Conservation (phyloP, 2,888 invertebrate species). For the Pedicia rivosa region DNA sequence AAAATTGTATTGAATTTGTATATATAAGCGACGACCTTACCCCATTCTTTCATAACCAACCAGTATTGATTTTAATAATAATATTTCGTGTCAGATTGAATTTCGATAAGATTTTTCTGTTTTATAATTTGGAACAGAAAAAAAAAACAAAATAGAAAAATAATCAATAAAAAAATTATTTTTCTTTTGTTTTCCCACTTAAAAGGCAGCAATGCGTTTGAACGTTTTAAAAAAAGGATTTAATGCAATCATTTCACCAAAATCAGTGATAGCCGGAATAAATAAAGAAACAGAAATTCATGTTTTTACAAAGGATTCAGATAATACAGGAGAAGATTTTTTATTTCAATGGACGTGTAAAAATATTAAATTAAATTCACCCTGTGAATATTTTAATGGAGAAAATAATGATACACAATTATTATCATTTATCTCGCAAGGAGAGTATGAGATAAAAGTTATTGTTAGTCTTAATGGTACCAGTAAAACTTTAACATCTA, state of each 20-base stretch:
- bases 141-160: too few relatives aligned
- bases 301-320: neutral
- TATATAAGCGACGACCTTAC: too few relatives aligned
- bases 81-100: too few relatives aligned
- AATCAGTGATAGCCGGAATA: neutral
- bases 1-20: too few relatives aligned
- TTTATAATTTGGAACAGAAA: too few relatives aligned
- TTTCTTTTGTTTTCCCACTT: neutral
- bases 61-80: too few relatives aligned
- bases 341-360: slow-evolving; percentile 1
- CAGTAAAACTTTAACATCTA: neutral
- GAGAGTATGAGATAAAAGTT: neutral
- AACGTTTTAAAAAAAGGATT: slow-evolving; percentile 1
- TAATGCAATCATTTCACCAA: neutral
- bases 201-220: neutral
- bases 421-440: neutral
- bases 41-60: too few relatives aligned
- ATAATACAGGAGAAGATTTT: neutral
- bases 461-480: neutral
- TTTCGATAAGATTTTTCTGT: too few relatives aligned
- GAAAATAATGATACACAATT: neutral
- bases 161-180: too few relatives aligned
- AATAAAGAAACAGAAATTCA: neutral
- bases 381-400: neutral
- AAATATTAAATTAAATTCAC: neutral